Percentiles rank a stretch among this genome's conserved stretches.
phyloP scores from a whole-genome alignment of 1,140 invertebrate species.

The Drosophila melanogaster region Release_6_plus_ISO1_MT NT_037436.4:12651501-12652000 shows the following conservation, averaged over 20 bases:
- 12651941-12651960: conserved; percentile 79
- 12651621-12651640: conserved; percentile 5
- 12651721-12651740: conserved; percentile 39
- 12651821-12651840: conserved; percentile 56
- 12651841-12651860: conserved; percentile 58
- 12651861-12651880: conserved; percentile 55
- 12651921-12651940: conserved; percentile 79
- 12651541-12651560: conserved; percentile 28
- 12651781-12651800: conserved; percentile 10
- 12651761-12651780: conserved; percentile 70
- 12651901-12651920: conserved; percentile 66
- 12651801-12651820: conserved; percentile 9
- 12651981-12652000: conserved; percentile 60
- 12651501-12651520: conserved; percentile 75
- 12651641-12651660: conserved; percentile 79
- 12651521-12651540: conserved; percentile 58
- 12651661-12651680: conserved; percentile 75
- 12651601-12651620: background rate
- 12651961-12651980: conserved; percentile 73
- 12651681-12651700: conserved; percentile 52
- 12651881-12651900: conserved; percentile 3
- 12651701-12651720: conserved; percentile 12
- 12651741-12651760: conserved; percentile 67
- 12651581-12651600: conserved; percentile 64
- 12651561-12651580: conserved; percentile 25